phyloP scores from a whole-genome alignment of 2,113 vertebrate genomes.

The Xerus inauris region DNA sequence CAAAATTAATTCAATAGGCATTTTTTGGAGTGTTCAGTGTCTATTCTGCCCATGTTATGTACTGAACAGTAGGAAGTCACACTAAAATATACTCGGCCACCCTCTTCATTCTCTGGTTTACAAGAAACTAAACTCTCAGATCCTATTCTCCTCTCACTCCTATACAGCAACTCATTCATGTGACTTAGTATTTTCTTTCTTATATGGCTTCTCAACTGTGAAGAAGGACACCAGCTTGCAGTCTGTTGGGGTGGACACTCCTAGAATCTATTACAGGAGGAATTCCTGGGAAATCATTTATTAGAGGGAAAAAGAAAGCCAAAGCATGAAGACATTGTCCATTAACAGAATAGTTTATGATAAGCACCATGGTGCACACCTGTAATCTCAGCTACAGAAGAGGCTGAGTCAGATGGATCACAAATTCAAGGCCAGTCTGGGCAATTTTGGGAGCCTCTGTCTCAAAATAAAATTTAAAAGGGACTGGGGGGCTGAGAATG shows the following conservation, averaged over 20 bases:
- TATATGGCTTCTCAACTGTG: background rate
- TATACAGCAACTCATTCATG: rapidly evolving
- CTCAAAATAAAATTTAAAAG: too few species aligned
- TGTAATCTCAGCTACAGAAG: too few species aligned
- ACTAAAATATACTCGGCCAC: background rate
- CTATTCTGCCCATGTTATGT: background rate
- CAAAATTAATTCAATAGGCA: background rate
- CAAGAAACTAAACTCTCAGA: background rate
- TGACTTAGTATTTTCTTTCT: background rate
- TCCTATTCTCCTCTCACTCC: background rate
- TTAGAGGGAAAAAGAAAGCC: background rate
- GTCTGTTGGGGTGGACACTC: background rate
- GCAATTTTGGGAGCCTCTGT: too few species aligned
- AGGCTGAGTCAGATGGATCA: too few species aligned
- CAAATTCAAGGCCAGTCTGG: too few species aligned
- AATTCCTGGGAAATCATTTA: background rate
- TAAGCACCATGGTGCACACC: too few species aligned
- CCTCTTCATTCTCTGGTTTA: background rate
- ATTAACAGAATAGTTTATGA: background rate
- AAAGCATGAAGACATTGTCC: background rate
- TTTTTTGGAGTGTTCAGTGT: background rate
- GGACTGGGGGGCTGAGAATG: too few species aligned
- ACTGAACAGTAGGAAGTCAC: background rate
- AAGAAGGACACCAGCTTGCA: background rate
- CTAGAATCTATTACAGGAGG: background rate